Conservation (phyloP, 2,888 invertebrate genomes). For the Diaprepes abbreviatus region DNA sequence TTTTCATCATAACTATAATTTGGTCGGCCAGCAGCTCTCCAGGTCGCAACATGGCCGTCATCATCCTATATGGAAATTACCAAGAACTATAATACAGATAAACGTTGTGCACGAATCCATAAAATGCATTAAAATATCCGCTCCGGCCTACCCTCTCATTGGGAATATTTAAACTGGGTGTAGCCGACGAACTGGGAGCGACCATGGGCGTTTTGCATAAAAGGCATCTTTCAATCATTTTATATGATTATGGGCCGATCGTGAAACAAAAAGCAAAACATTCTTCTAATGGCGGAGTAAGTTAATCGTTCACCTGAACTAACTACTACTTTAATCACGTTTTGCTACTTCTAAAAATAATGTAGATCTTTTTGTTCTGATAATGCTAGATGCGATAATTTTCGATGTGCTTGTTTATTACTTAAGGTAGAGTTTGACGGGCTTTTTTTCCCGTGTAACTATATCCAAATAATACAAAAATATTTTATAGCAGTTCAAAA, state of each 20-base stretch:
- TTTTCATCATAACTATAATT: constrained; percentile 64
- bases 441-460: no score
- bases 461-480: no score
- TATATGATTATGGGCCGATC: constrained; percentile 37
- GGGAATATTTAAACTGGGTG: constrained; percentile 64
- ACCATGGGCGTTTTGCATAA: constrained; percentile 52
- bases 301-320: constrained; percentile 26
- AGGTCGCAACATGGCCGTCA: constrained; percentile 54
- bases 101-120: constrained; percentile 66
- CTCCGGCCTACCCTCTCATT: constrained; percentile 61
- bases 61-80: constrained; percentile 65
- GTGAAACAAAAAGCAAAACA: constrained; percentile 24
- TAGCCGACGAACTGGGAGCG: constrained; percentile 54
- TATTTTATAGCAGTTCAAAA: no score
- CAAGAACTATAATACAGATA: constrained; percentile 65
- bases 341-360: constrained; percentile 3
- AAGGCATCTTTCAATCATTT: constrained; percentile 45
- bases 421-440: no score
- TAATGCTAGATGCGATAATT: not conserved
- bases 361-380: not conserved
- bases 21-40: constrained; percentile 60
- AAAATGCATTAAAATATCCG: constrained; percentile 64
- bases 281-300: constrained; percentile 31
- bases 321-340: constrained; percentile 14
- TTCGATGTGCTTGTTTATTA: no score